Conservation (phyloP, 2,888 invertebrate genomes). For the Tanypteryx hageni region DNA sequence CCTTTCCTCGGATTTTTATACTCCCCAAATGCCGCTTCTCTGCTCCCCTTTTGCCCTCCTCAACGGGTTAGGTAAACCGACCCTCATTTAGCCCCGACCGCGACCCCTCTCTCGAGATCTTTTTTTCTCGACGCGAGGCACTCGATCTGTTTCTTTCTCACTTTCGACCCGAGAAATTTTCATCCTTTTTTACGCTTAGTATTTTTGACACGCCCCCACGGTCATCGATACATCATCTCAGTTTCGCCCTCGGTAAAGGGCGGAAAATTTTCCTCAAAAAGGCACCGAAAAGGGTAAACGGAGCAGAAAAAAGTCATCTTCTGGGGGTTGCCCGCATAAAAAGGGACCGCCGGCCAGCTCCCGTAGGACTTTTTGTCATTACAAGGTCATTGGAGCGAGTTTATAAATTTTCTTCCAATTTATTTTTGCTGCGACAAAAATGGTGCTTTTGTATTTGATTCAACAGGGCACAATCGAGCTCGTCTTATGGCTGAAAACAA, state of each 20-base stretch:
- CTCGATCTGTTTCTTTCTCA: conserved; percentile 47
- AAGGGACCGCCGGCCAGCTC: not conserved
- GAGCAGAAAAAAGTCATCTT: not conserved
- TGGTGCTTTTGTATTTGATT: no score
- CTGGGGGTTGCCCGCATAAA: not conserved
- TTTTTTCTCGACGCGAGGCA: conserved; percentile 36
- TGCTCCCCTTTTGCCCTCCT: not conserved
- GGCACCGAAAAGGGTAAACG: conserved; percentile 8
- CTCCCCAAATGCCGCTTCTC: not conserved
- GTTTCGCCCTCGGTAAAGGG: not conserved
- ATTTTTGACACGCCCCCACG: conserved; percentile 40
- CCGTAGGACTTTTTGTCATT: no score
- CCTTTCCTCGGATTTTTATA: conserved; percentile 29
- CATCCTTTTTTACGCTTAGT: not conserved
- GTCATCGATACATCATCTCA: conserved; percentile 57
- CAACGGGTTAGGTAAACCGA: conserved; percentile 50
- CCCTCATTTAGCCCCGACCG: conserved; percentile 39
- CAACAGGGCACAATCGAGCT: no score
- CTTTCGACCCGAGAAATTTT: conserved; percentile 16
- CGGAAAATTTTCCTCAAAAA: not conserved
- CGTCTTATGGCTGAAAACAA: no score
- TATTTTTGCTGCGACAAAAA: no score
- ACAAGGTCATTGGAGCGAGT: no score
- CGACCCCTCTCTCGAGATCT: not conserved
- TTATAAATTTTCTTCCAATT: no score